Evolutionary conservation across 2,888 invertebrate genomes (phyloP), one percentile per base, ranked within the genome.

Genomic region (Drosophila trichaetosa): DNA sequence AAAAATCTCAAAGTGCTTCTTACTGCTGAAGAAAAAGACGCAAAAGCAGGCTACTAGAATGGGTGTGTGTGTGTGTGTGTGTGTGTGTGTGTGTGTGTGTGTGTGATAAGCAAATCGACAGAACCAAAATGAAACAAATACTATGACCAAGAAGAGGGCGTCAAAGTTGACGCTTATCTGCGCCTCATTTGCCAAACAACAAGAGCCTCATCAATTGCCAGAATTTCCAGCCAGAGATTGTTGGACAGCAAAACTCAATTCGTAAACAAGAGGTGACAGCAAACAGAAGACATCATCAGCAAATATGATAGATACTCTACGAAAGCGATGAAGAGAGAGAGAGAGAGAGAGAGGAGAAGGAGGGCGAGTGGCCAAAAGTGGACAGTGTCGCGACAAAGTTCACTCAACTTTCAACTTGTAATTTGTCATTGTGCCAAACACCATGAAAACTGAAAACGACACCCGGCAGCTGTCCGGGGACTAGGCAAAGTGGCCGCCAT

Each of bases 381-480:
- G 82, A 73, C 79, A 85, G 69, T 64, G 61, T 58, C 59, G 76
- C 69, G 80, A 62, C 83, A 87, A 87, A 87, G 87, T 88, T 87
- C 87, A 89, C 69, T 89, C 88, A 87, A 89, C 87, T 89, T 80
- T 87, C 90, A 83, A 89, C 87, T 80, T 86, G 88, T 79, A 87
- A 87, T 87, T 87, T 87, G 87, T 87, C 87, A 87, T 87, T 83
- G 80, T 89, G 89, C 79, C 89, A 86, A 46, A 74, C 79, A 40
- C 65, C 67, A 68, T 73, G 80, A 82, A 79, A 75, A 80, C 51
- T 73, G 71, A 69, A 62, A 62, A 51, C 49, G 83, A 86, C 84
- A 76, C 78, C 84, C 69, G 75, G 54, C 79, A 82, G 85, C 77
- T 84, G 82, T 63, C 71, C 71, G 57, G 48, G 62, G 65, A 68